These are phyloP conservation scores for Brachionus manjavacas DNA, from an alignment of 1,140 invertebrate genomes.

Conservation along the genomic window DNA sequence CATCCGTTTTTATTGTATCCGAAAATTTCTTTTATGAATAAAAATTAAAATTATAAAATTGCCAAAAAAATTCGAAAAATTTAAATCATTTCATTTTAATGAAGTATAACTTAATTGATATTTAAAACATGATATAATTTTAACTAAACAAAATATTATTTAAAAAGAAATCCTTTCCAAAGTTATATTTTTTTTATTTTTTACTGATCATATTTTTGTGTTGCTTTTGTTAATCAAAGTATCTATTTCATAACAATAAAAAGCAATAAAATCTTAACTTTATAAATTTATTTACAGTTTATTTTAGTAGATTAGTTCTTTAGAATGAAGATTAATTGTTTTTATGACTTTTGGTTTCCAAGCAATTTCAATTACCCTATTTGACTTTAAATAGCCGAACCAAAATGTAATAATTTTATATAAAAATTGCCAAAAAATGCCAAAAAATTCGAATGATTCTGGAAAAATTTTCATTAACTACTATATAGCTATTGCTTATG, in stretches of 20 bases:
- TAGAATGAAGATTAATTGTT: background rate
- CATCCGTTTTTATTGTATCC: no score
- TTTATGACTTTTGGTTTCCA: slow-evolving; percentile 12
- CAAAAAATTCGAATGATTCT: background rate
- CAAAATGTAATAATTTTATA: background rate
- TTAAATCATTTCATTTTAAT: background rate
- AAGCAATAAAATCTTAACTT: background rate
- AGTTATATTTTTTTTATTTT: no score
- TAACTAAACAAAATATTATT: no score
- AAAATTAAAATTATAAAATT: no score
- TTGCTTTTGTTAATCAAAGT: background rate
- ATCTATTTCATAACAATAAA: background rate
- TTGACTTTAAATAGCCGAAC: background rate
- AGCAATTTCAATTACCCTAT: background rate
- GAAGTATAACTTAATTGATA: background rate
- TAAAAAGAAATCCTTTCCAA: no score
- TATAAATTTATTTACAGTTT: background rate
- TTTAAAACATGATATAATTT: background rate
- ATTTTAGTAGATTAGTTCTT: background rate
- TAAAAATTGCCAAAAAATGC: background rate
- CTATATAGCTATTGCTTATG: background rate
- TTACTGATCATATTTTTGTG: no score
- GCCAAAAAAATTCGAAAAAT: background rate
- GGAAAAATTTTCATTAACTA: background rate
- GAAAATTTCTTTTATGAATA: no score